Evolutionary conservation across 2,797 vertebrate species (phyloP), one percentile per base, ranked within the genome.

Genomic region (Notoglanidium macrostoma): DNA sequence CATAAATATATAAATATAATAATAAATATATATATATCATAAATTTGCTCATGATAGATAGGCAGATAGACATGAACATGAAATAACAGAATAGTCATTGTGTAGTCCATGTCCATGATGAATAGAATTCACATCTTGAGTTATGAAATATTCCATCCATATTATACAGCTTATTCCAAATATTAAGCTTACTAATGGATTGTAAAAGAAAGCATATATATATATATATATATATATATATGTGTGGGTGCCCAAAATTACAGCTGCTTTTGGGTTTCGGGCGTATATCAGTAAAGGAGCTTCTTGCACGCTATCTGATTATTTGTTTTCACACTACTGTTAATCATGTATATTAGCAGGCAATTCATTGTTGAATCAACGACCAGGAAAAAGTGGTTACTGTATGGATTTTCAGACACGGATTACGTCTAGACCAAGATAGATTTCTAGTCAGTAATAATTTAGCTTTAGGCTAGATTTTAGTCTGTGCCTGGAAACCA

Each of bases 1-100:
- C 91, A 93, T 86, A 88, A 93, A 93, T 93, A 85, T 88, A 92
- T 89, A 91, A 85, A 90, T 89, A 88, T 86, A 85, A 79, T 35
- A 90, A 89, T 81, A 90, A 89, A 91, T 85, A 77, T 77, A 73
- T 2, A 21, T 23, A 21, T 40, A 57, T 61, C 65, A 90, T 88
- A 84, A 88, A 93, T 94, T 93, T 94, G 92, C 92, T 88, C 90
- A 89, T 91, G 92, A 93, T 93, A 92, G 93, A 94, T 92, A 93
- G 93, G 94, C 91, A 93, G 92, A 92, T 93, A 90, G 92, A 92
- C 90, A 92, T 92, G 91, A 93, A 88, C 87, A 40, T 19, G 49
- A 46, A 74, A 70, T 89, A 87, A 68, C n/a, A 79, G 79, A 82
- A 44, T 83, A 88, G 70, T 86, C 49, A 70, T 83, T 67, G 77